phyloP scores from a whole-genome alignment of 2,113 vertebrate genomes.

The Prochilodus magdalenae region DNA sequence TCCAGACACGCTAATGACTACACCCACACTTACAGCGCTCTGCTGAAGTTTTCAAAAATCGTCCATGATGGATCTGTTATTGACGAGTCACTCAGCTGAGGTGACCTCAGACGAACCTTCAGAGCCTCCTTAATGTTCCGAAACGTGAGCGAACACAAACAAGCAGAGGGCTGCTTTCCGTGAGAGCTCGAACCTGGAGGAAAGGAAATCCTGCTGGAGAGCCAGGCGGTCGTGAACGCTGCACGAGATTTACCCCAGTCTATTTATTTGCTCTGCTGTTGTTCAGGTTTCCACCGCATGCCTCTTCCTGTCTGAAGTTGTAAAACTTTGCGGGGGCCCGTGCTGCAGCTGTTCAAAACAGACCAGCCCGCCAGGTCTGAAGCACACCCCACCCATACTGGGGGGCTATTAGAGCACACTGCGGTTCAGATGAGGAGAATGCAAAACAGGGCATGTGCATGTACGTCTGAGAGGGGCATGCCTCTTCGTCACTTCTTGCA shows the following conservation, averaged over 20 bases:
- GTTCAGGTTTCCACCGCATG: conserved; percentile 81
- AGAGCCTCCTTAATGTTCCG: conserved; percentile 26
- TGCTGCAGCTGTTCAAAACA: conserved; percentile 75
- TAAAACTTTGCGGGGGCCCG: too few relatives aligned
- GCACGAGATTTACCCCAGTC: too few relatives aligned
- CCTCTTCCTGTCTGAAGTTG: too few relatives aligned
- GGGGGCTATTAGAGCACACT: not conserved
- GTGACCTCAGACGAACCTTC: conserved; percentile 76
- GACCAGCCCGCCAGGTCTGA: conserved; percentile 47
- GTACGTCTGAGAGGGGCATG: conserved; percentile 12
- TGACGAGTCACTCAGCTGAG: conserved; percentile 65
- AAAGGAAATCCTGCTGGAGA: too few relatives aligned
- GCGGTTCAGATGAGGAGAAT: too few relatives aligned
- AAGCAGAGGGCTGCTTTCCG: too few relatives aligned
- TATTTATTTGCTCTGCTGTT: conserved; percentile 42
- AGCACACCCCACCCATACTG: conserved; percentile 51
- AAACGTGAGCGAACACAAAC: too few relatives aligned
- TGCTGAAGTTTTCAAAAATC: too few relatives aligned
- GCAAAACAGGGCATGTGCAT: not conserved
- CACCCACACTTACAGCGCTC: too few relatives aligned
- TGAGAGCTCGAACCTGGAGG: too few relatives aligned
- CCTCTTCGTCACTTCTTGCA: conserved; percentile 4
- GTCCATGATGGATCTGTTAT: conserved; percentile 79
- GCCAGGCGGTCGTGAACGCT: too few relatives aligned
- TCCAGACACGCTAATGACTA: too few relatives aligned